Conservation (phyloP, 2,113 vertebrate genomes). For the Paralichthys olivaceus region DNA sequence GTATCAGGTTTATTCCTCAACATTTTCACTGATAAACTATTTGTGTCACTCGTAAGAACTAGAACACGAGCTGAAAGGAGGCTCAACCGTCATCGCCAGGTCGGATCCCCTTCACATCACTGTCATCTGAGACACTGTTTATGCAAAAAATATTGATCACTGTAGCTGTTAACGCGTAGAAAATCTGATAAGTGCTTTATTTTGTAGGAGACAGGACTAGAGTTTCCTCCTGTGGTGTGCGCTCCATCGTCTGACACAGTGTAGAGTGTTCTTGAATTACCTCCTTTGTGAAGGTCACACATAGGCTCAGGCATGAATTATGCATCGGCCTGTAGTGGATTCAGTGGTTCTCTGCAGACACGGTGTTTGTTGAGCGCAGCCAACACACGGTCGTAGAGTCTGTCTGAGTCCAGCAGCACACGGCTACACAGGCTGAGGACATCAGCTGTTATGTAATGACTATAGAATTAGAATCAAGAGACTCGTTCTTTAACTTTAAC, state of each 20-base stretch:
- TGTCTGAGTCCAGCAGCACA: constrained; percentile 30
- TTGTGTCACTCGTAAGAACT: background rate
- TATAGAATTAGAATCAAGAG: constrained; percentile 6
- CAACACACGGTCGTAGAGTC: background rate
- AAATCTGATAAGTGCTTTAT: background rate
- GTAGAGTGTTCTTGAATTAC: background rate
- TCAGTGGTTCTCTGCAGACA: constrained; percentile 8
- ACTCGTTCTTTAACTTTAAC: background rate
- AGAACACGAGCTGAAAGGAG: no score
- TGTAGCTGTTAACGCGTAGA: background rate
- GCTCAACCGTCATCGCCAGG: no score
- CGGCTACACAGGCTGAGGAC: constrained; percentile 4
- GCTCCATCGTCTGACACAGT: background rate
- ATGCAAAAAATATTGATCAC: background rate
- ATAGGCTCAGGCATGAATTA: constrained; percentile 51
- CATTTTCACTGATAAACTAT: no score
- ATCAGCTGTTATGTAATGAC: constrained; percentile 42
- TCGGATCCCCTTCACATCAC: background rate
- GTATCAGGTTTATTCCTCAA: no score
- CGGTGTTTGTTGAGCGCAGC: background rate
- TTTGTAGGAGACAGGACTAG: background rate
- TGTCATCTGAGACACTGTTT: background rate
- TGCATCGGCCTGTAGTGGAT: constrained; percentile 33
- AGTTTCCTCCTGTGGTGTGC: background rate
- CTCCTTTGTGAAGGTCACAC: constrained; percentile 42